A percentile compares a stretch with the other conserved stretches of the same genome.
phyloP scores from a whole-genome alignment of 2,113 vertebrate species.

The Rhineura floridana region DNA sequence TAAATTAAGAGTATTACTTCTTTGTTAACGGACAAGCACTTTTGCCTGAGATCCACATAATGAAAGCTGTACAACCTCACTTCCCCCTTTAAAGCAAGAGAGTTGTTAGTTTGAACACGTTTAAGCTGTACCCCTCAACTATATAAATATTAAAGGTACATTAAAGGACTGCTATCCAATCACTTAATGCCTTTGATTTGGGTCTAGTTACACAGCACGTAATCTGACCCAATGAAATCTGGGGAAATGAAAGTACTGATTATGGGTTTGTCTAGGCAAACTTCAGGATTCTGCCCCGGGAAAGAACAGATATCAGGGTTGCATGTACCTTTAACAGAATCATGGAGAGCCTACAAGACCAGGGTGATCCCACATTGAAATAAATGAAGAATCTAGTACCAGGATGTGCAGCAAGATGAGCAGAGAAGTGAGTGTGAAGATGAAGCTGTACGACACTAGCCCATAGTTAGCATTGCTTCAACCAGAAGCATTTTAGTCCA shows the following conservation, averaged over 20 bases:
- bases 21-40: too few relatives aligned
- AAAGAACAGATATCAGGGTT: background rate
- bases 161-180: background rate
- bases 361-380: background rate
- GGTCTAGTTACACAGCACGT: background rate
- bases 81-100: background rate
- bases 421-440: too few relatives aligned
- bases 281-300: background rate
- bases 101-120: background rate
- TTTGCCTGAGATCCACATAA: background rate
- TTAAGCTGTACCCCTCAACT: background rate
- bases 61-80: too few relatives aligned
- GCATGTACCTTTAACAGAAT: background rate
- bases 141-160: background rate
- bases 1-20: background rate
- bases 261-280: background rate
- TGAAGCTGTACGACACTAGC: background rate
- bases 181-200: background rate
- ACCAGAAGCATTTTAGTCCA: background rate
- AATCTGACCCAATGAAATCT: too few relatives aligned
- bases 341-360: background rate
- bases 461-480: background rate
- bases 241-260: background rate
- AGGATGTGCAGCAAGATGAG: background rate
- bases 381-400: background rate